Percentiles rank a stretch among this genome's conserved stretches.
phyloP scores from a whole-genome alignment of 2,888 invertebrate species.

The Endomychus coccineus region DNA sequence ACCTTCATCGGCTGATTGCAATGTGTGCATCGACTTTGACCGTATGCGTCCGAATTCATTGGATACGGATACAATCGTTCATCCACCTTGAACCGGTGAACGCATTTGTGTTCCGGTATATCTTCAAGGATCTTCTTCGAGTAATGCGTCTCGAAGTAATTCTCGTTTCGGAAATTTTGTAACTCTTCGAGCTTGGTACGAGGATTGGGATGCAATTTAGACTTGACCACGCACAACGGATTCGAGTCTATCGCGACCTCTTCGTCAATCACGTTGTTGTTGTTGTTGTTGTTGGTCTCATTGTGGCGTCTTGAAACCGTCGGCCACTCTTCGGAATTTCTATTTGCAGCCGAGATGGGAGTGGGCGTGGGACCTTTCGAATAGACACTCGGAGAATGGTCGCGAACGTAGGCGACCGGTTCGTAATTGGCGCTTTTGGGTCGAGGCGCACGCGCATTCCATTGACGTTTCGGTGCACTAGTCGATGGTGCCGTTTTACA shows the following conservation, averaged over 20 bases:
- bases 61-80: constrained; percentile 52
- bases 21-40: constrained; percentile 46
- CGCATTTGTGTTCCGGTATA: constrained; percentile 44
- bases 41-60: constrained; percentile 43
- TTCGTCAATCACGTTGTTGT: background rate
- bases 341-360: too few relatives aligned
- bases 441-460: too few relatives aligned
- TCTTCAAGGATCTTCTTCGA: constrained; percentile 22
- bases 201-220: constrained; percentile 5
- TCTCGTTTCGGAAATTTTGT: constrained; percentile 48
- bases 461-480: too few relatives aligned
- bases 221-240: constrained; percentile 1
- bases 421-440: too few relatives aligned
- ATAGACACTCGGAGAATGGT: too few relatives aligned
- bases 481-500: too few relatives aligned
- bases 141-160: constrained; percentile 58
- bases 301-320: too few relatives aligned
- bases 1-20: constrained; percentile 44
- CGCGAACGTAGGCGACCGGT: too few relatives aligned
- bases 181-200: constrained; percentile 21
- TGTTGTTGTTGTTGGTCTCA: too few relatives aligned
- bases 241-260: background rate
- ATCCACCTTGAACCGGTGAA: constrained; percentile 51
- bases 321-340: too few relatives aligned
- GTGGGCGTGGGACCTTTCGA: too few relatives aligned